These are phyloP conservation scores for Chlorocebus sabaeus DNA, from an alignment of 2,113 vertebrate species.

Conservation along the genomic window DNA sequence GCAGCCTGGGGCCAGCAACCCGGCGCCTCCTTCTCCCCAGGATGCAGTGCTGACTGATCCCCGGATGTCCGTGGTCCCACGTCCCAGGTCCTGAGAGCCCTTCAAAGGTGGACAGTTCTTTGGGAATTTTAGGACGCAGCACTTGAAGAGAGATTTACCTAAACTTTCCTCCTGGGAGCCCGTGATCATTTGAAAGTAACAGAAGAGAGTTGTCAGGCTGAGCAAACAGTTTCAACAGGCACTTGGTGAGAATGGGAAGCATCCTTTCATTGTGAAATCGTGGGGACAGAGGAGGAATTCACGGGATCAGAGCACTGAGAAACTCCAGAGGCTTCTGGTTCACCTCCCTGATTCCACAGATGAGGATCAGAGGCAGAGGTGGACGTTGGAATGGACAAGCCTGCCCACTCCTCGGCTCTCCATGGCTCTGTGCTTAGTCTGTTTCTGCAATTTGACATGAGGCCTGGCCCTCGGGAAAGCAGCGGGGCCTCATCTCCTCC, in stretches of 20 bases:
- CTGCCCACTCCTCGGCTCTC: fast-evolving
- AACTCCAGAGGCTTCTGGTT: not conserved
- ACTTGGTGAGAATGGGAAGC: not conserved
- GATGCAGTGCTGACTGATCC: not conserved
- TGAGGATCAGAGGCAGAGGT: not conserved
- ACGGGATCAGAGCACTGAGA: too few species aligned
- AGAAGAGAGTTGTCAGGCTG: not conserved
- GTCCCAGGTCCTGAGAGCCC: not conserved
- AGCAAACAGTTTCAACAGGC: not conserved
- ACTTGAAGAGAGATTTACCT: not conserved
- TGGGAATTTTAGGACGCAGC: not conserved
- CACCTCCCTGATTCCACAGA: fast-evolving
- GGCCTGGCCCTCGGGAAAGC: not conserved
- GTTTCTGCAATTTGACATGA: too few species aligned
- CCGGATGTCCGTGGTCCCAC: not conserved
- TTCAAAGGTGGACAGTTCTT: not conserved
- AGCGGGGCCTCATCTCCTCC: not conserved
- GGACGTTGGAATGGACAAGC: not conserved
- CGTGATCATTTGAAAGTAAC: not conserved
- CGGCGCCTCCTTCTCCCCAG: not conserved
- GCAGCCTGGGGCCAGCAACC: not conserved
- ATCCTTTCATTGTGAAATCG: not conserved
- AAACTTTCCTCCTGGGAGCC: not conserved
- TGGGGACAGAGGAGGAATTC: not conserved
- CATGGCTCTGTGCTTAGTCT: not conserved